Base-by-base conservation (phyloP, 2,113 vertebrate genomes). In the Podarcis cretensis region DNA sequence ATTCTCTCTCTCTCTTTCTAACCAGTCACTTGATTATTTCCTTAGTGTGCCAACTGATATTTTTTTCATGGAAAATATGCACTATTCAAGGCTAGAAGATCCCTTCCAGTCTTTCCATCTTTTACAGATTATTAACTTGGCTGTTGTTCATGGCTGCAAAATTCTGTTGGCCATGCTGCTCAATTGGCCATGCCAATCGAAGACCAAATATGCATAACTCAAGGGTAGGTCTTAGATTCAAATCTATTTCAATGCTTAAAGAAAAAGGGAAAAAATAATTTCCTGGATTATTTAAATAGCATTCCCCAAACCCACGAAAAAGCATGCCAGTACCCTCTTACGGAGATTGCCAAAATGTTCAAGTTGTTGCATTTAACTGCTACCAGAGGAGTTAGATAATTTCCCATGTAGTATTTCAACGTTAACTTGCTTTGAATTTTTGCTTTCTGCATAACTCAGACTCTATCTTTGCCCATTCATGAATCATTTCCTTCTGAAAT, bases 401-500 rank as follows among this genome's bases (percentile, higher is more conserved):
- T 75, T 93, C 86, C 57, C 7, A 73, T 13, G 82, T n/a, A 92
- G 3, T 69, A 91, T 92, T 94, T 95, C 84, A 93, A 89, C 69
- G 48, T 87, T 89, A 86, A 68, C 40, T 73, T 90, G 9, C 9
- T 93, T 88, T 89, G 87, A 88, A 85, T 71, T 91, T 54, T 1
- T 0, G 90, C 30, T 3, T 87, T 65, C 79, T 93, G 40, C 27
- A 40, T 85, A 84, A 43, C 48, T 91, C 81, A 81, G 5, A 14
- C 69, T 27, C 6, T 13, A 87, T 85, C 6, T 87, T 93, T 91
- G 83, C 63, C 21, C 30, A 90, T 91, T 93, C 94, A 93, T 93
- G 87, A 95, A 93, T 93, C 89, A 91, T 90, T 94, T 95, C 91
- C 27, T 84, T 92, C 69, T 86, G 85, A 85, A 92, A 88, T 76